Conservation (phyloP, 1,140 invertebrate genomes). For the Caenorhabditis remanei region DNA sequence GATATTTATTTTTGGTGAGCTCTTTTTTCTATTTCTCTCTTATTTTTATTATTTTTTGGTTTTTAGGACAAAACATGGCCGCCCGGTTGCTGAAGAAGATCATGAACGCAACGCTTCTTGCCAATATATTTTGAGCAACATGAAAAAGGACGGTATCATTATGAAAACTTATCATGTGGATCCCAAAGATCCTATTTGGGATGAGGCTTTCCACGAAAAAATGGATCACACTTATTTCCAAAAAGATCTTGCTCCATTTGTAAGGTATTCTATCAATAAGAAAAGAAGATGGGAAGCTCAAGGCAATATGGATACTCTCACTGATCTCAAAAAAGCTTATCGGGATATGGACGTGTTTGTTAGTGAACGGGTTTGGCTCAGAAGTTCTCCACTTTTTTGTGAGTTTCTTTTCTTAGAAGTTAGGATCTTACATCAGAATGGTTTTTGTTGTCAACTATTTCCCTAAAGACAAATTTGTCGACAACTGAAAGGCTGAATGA, state of each 20-base stretch:
- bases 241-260: conserved; percentile 12
- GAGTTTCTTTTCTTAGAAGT: background rate
- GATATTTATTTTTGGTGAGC: conserved; percentile 45
- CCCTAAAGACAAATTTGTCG: too few species aligned
- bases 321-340: background rate
- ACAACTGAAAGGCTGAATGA: too few species aligned
- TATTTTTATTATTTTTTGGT: background rate
- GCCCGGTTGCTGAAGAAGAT: background rate
- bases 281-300: conserved; percentile 8
- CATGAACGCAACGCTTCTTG: background rate
- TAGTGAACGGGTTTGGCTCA: background rate
- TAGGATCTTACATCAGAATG: too few species aligned
- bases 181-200: background rate
- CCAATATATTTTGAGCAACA: background rate
- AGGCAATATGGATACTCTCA: background rate
- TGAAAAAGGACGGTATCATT: background rate
- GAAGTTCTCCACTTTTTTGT: background rate
- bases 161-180: conserved; percentile 28
- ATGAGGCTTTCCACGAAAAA: background rate
- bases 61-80: conserved; percentile 43
- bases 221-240: background rate
- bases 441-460: too few species aligned
- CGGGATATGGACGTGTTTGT: background rate
- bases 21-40: background rate
- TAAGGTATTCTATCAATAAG: conserved; percentile 12